These are phyloP conservation scores for Amblyteles armatorius DNA, from an alignment of 2,888 invertebrate species.

Conservation along the genomic window DNA sequence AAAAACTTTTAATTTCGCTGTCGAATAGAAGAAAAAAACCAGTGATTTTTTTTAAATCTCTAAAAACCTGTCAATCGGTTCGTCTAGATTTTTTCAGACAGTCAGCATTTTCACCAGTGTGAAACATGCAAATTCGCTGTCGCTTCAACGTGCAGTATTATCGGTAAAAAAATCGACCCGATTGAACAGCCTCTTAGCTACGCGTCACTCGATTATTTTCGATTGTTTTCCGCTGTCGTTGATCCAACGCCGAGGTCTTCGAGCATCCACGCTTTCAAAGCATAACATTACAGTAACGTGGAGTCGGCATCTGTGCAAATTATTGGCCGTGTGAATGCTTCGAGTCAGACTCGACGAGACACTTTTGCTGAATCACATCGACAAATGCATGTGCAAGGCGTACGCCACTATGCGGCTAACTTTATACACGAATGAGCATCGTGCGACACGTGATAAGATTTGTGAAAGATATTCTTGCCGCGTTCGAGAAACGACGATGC, in stretches of 20 bases:
- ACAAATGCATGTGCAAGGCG: not conserved
- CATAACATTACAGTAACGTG: slow-evolving; percentile 14
- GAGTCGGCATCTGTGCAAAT: slow-evolving; percentile 3
- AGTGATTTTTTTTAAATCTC: too few relatives aligned
- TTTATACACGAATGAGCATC: not conserved
- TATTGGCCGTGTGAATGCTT: slow-evolving; percentile 1
- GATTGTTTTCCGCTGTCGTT: slow-evolving; percentile 22
- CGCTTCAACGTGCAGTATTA: not conserved
- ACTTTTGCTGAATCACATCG: slow-evolving; percentile 10
- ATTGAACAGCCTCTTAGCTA: slow-evolving; percentile 19
- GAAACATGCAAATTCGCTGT: too few relatives aligned
- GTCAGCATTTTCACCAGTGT: too few relatives aligned
- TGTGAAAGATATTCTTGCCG: slow-evolving; percentile 41
- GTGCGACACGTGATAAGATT: slow-evolving; percentile 29
- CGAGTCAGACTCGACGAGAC: not conserved
- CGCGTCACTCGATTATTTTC: slow-evolving; percentile 18
- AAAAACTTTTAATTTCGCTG: too few relatives aligned
- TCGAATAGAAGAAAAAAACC: too few relatives aligned
- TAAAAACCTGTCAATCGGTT: too few relatives aligned
- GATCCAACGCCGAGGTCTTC: not conserved
- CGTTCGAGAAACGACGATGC: slow-evolving; percentile 58
- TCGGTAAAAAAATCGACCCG: slow-evolving; percentile 25
- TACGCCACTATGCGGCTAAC: not conserved
- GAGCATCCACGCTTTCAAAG: not conserved
- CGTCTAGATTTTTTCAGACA: too few relatives aligned